Conservation (phyloP, 2,113 vertebrate genomes). For the Semnornis frantzii region DNA sequence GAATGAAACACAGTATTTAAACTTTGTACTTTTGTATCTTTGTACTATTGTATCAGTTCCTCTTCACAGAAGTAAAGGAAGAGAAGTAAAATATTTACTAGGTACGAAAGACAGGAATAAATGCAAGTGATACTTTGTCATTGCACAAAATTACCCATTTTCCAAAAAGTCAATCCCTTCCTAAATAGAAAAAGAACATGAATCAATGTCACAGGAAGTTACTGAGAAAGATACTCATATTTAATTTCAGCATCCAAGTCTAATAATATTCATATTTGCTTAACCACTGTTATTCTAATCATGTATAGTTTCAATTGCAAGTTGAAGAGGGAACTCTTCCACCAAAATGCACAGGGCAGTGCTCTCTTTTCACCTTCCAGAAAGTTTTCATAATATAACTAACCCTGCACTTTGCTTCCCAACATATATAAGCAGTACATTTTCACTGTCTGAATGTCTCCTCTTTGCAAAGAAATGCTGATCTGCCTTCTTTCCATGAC, state of each 20-base stretch:
- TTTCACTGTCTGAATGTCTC: background rate
- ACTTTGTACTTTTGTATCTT: background rate
- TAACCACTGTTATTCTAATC: background rate
- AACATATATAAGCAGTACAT: background rate
- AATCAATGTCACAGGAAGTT: background rate
- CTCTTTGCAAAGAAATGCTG: background rate
- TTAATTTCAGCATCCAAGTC: background rate
- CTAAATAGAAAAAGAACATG: background rate
- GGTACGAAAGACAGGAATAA: background rate
- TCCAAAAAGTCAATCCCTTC: background rate
- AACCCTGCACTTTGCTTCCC: background rate
- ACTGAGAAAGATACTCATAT: background rate
- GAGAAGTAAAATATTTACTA: conserved; percentile 9
- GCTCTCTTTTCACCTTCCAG: background rate
- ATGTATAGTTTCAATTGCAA: background rate
- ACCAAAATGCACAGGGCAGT: background rate
- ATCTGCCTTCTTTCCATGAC: background rate
- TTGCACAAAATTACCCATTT: background rate
- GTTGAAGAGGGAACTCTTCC: background rate
- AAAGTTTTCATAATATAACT: background rate
- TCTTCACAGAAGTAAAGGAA: background rate
- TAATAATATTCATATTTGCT: background rate
- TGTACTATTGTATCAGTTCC: background rate
- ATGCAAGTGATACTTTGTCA: background rate
- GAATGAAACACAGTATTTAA: conserved; percentile 43